These are phyloP conservation scores for Epistrophe grossulariae DNA, from an alignment of 2,888 invertebrate species.

Conservation along the genomic window DNA sequence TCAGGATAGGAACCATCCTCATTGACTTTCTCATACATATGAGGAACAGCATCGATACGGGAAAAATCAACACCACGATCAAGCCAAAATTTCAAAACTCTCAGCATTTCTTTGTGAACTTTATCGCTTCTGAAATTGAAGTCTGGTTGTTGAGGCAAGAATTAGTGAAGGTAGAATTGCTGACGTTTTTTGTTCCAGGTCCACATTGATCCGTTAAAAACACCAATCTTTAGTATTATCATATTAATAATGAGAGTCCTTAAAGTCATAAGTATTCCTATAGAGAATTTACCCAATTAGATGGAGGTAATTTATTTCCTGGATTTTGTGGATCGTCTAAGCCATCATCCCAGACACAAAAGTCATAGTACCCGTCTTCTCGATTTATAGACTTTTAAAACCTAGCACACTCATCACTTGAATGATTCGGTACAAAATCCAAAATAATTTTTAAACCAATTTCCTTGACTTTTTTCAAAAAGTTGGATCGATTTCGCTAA, in stretches of 20 bases:
- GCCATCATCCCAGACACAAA: constrained; percentile 90
- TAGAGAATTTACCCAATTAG: constrained; percentile 71
- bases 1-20: constrained; percentile 81
- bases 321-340: constrained; percentile 80
- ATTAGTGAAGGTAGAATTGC: constrained; percentile 89
- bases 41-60: constrained; percentile 88
- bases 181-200: constrained; percentile 83
- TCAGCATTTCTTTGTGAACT: constrained; percentile 86
- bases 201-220: constrained; percentile 85
- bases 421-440: constrained; percentile 90
- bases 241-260: too few relatives aligned
- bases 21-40: constrained; percentile 84
- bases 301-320: constrained; percentile 75
- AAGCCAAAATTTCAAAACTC: constrained; percentile 88
- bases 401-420: constrained; percentile 93
- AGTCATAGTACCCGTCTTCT: constrained; percentile 88
- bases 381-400: constrained; percentile 89
- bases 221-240: constrained; percentile 79
- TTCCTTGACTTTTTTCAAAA: constrained; percentile 86
- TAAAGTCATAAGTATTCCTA: too few relatives aligned
- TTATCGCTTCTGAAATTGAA: constrained; percentile 90
- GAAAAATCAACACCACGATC: constrained; percentile 91
- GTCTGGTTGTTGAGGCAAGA: constrained; percentile 89
- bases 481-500: constrained; percentile 87
- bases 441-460: constrained; percentile 86